Base-by-base conservation (phyloP, 2,113 vertebrate genomes). In the Pagrus major region DNA sequence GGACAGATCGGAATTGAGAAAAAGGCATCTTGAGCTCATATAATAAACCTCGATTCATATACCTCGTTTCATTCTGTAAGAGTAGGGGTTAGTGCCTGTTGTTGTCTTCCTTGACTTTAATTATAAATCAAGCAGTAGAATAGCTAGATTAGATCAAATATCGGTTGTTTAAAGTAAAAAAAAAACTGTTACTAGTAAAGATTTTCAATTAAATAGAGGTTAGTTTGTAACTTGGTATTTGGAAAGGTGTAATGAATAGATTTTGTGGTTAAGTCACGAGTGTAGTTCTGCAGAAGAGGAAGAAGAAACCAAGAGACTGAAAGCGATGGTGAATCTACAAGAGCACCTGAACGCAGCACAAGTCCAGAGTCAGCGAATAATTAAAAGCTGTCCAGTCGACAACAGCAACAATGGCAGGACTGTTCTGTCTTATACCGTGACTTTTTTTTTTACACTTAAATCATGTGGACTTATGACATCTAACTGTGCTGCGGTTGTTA, bases 321-420 rank as follows among this genome's bases (percentile, higher is more conserved):
- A 14, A 3, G 20, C 18, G 0, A 8, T 1, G 0, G 1, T 9
- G 21, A 12, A 69, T 0, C 0, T 58, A 25, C 63, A 29, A 3
- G 25, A 27, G 51, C 0, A 61, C 46, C 0, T 83, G 81, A 92
- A 92, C 15, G 78, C 73, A 71, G 9, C 89, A 70, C 5, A 27
- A 4, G 9, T 27, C 65, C 1, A 66, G 35, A 65, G 44, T 49
- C 60, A 23, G 56, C 14, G 9, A 69, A 64, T 47, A 86, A 83
- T 59, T 76, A 78, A 69, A 71, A 76, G 15, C 49, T 60, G 75
- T 64, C 29, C 1, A 64, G 15, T 56, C 41, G 41, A 67, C 14
- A 65, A 8, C 46, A 39, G 35, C n/a, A 54, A 35, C 20, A 25
- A n/a, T 63, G 23, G 15, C 42, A 33, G 1, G 10, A 21, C 27